Evolutionary conservation across 2,113 vertebrate species (phyloP).

Genomic region (Silurus glanis): DNA sequence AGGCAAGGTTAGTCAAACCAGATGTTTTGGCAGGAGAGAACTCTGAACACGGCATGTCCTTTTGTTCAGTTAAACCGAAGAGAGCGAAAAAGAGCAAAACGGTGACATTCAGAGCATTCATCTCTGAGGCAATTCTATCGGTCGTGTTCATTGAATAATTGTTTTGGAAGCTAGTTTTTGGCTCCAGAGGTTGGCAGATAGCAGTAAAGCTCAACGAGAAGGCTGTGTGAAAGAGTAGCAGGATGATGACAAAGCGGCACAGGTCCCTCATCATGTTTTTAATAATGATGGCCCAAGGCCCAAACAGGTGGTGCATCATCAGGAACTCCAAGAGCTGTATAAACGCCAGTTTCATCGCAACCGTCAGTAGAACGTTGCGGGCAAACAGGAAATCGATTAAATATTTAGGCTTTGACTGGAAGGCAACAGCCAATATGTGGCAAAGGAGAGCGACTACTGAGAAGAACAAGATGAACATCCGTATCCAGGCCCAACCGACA

Average conservation of each 20-base stretch:
- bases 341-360: conserved; percentile 66
- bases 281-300: conserved; percentile 69
- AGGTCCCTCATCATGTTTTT: conserved; percentile 68
- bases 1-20: conserved; percentile 56
- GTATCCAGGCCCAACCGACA: conserved; percentile 63
- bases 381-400: conserved; percentile 59
- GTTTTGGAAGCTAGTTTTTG: not conserved
- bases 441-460: conserved; percentile 58
- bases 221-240: conserved; percentile 64
- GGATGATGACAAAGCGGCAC: conserved; percentile 65
- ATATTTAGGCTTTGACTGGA: not conserved
- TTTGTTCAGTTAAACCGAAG: conserved; percentile 63
- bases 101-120: conserved; percentile 58
- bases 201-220: conserved; percentile 66
- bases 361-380: conserved; percentile 63
- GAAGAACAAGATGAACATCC: conserved; percentile 61
- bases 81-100: conserved; percentile 65
- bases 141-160: not conserved
- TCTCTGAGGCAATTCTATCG: not conserved
- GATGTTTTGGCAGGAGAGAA: conserved; percentile 52
- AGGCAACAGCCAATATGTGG: conserved; percentile 56
- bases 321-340: conserved; percentile 69
- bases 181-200: conserved; percentile 63
- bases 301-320: conserved; percentile 68
- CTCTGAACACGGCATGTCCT: conserved; percentile 48